phyloP scores from a whole-genome alignment of 2,797 vertebrate genomes.

The Sebastes paucispinis region DNA sequence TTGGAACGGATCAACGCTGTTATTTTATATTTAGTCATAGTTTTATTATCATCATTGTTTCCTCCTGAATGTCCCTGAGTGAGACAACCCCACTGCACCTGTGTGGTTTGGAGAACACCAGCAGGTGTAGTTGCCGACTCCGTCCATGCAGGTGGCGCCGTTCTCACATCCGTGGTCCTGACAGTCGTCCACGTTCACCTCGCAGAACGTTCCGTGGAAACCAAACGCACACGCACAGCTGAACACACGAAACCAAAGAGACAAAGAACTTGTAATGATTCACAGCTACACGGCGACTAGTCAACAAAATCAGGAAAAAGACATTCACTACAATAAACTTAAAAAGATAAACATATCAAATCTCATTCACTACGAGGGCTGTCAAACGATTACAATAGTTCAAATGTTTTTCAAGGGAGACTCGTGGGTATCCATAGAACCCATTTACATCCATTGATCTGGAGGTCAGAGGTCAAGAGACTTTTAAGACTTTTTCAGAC shows the following conservation, averaged over 20 bases:
- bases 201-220: slow-evolving; percentile 88
- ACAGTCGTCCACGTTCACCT: slow-evolving; percentile 84
- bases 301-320: not conserved
- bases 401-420: no score
- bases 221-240: slow-evolving; percentile 89
- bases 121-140: slow-evolving; percentile 90
- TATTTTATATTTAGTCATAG: no score
- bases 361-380: no score
- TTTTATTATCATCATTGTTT: not conserved
- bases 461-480: no score
- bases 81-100: slow-evolving; percentile 37
- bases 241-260: not conserved
- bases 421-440: no score
- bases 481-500: no score
- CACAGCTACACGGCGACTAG: not conserved
- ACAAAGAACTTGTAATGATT: not conserved
- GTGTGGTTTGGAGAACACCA: slow-evolving; percentile 84
- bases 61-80: not conserved
- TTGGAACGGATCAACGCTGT: no score
- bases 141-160: slow-evolving; percentile 86
- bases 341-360: not conserved
- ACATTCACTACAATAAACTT: not conserved
- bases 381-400: no score
- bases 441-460: no score
- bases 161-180: slow-evolving; percentile 88